These are phyloP conservation scores for Parapristionchus giblindavisi DNA, from an alignment of 2,888 invertebrate genomes.

Conservation along the genomic window DNA sequence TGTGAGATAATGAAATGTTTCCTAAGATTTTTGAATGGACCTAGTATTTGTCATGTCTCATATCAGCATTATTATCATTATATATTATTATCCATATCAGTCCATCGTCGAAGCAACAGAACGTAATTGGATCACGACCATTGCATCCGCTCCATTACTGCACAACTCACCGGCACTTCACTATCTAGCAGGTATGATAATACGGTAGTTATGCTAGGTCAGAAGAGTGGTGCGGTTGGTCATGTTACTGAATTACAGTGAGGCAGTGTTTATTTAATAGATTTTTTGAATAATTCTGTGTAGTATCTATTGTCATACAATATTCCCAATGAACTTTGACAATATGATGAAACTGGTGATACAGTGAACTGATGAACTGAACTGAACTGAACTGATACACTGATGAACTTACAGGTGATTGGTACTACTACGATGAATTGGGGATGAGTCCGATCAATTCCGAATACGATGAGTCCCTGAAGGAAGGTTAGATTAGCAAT, in stretches of 20 bases:
- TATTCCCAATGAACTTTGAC: too few relatives aligned
- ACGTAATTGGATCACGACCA: constrained; percentile 31
- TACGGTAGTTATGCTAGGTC: not conserved
- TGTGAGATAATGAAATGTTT: not conserved
- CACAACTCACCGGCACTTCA: constrained; percentile 56
- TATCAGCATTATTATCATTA: not conserved
- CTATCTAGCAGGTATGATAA: constrained; percentile 25
- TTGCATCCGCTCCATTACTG: constrained; percentile 49
- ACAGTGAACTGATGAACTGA: too few relatives aligned
- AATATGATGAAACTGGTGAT: too few relatives aligned
- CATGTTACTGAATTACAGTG: too few relatives aligned
- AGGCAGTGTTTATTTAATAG: too few relatives aligned
- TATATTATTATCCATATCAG: not conserved
- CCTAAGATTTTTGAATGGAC: too few relatives aligned
- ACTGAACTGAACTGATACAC: too few relatives aligned
- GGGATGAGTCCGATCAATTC: constrained; percentile 53
- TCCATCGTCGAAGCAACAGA: constrained; percentile 3
- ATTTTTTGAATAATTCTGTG: too few relatives aligned
- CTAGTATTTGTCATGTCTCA: too few relatives aligned
- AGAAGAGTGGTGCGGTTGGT: too few relatives aligned
- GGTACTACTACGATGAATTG: constrained; percentile 59
- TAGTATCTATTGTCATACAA: too few relatives aligned
- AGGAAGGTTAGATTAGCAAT: constrained; percentile 9
- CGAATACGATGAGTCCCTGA: constrained; percentile 28
- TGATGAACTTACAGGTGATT: constrained; percentile 35